phyloP scores from a whole-genome alignment of 2,797 vertebrate genomes.

The Cirrhinus molitorella region DNA sequence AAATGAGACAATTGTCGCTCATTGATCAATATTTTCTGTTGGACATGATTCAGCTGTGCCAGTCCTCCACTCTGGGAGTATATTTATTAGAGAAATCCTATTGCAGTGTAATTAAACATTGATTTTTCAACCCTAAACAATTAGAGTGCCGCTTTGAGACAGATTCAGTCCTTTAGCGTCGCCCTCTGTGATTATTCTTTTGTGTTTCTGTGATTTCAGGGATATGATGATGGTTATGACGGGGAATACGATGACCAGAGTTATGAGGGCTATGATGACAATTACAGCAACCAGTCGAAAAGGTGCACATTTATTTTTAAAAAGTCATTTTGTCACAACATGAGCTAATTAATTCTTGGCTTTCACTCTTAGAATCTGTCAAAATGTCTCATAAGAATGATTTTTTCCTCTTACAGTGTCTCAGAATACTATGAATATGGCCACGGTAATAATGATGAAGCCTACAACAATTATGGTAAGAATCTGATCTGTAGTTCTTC shows the following conservation, averaged over 20 bases:
- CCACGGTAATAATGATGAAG: slow-evolving; percentile 90
- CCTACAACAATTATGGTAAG: slow-evolving; percentile 97
- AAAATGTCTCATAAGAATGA: background rate
- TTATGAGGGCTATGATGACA: slow-evolving; percentile 92
- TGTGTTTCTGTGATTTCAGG: slow-evolving; percentile 76
- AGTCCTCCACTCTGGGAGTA: slow-evolving; percentile 59
- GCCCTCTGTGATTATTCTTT: slow-evolving; percentile 33
- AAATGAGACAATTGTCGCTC: slow-evolving; percentile 64
- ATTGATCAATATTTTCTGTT: slow-evolving; percentile 70
- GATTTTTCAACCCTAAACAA: slow-evolving; percentile 67
- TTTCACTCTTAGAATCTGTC: slow-evolving; percentile 5
- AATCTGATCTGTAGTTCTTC: slow-evolving; percentile 42
- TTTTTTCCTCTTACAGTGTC: slow-evolving; percentile 78
- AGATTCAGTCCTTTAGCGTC: slow-evolving; percentile 38
- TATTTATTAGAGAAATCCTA: slow-evolving; percentile 64
- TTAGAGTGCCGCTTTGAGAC: slow-evolving; percentile 49
- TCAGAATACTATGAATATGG: slow-evolving; percentile 97
- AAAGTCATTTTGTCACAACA: background rate
- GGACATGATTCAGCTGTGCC: slow-evolving; percentile 64
- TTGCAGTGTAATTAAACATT: slow-evolving; percentile 67
- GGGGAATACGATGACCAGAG: slow-evolving; percentile 95
- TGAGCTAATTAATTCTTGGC: background rate
- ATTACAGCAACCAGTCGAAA: slow-evolving; percentile 90
- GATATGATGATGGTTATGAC: slow-evolving; percentile 94
- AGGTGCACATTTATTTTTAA: slow-evolving; percentile 78